These are phyloP conservation scores for Meghimatium bilineatum DNA, from an alignment of 2,888 invertebrate species.

Conservation along the genomic window DNA sequence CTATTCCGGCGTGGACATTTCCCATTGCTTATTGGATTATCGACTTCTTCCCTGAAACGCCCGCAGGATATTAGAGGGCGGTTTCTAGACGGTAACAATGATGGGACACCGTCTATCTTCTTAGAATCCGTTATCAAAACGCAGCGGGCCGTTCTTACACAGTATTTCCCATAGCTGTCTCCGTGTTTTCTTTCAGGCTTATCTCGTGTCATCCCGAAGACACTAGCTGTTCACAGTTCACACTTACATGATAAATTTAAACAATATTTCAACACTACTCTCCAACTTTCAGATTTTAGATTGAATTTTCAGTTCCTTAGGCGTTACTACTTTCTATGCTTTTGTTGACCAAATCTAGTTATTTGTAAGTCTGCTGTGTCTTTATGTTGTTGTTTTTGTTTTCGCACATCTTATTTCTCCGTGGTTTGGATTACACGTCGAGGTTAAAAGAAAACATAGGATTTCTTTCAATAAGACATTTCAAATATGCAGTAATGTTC, in stretches of 20 bases:
- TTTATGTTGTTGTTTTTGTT: neutral
- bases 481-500: no score
- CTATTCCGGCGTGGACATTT: slow-evolving; percentile 17
- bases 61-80: slow-evolving; percentile 41
- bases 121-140: slow-evolving; percentile 17
- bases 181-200: slow-evolving; percentile 13
- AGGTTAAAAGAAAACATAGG: neutral
- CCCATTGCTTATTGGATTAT: slow-evolving; percentile 41
- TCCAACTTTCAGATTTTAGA: slow-evolving; percentile 4
- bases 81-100: slow-evolving; percentile 21
- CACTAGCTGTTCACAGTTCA: neutral
- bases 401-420: neutral
- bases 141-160: neutral
- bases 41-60: slow-evolving; percentile 31
- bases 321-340: neutral
- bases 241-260: slow-evolving; percentile 15
- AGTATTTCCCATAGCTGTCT: neutral
- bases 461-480: no score
- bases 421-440: neutral
- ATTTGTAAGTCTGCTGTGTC: neutral
- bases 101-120: slow-evolving; percentile 22
- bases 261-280: neutral
- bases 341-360: neutral
- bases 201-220: neutral
- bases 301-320: slow-evolving; percentile 5